These are phyloP conservation scores for Iselma pallidipennis DNA, from an alignment of 2,888 invertebrate species.

Conservation along the genomic window DNA sequence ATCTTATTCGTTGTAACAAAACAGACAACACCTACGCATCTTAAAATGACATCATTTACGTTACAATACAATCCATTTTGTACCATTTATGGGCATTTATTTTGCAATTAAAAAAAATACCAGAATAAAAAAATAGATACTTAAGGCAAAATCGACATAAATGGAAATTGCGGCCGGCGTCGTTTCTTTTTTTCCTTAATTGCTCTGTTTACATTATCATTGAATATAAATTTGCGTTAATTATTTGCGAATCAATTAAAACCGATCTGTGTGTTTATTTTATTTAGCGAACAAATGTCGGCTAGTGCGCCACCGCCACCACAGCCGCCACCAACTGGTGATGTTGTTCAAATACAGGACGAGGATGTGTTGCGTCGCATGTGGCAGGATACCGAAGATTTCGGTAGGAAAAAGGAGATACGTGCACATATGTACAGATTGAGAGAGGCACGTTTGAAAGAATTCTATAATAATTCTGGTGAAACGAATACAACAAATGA, in stretches of 20 bases:
- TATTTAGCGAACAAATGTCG: conserved; percentile 27
- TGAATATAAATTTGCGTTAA: not conserved
- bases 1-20: not conserved
- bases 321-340: conserved; percentile 57
- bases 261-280: not conserved
- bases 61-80: not conserved
- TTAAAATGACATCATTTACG: not conserved
- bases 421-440: conserved; percentile 83
- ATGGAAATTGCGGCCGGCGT: not conserved
- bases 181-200: not conserved
- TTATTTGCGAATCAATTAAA: not conserved
- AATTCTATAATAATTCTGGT: conserved; percentile 64
- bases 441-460: conserved; percentile 76
- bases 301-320: conserved; percentile 29
- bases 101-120: not conserved
- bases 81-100: not conserved
- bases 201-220: not conserved
- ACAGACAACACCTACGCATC: not conserved
- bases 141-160: not conserved
- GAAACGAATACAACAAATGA: conserved; percentile 33
- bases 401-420: conserved; percentile 83
- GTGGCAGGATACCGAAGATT: conserved; percentile 88
- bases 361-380: conserved; percentile 78
- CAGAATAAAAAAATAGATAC: not conserved
- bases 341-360: conserved; percentile 73